Percentiles rank a stretch among this genome's conserved stretches.
Conservation (phyloP, 2,797 vertebrate genomes). For the Ptychadena robeensis region DNA sequence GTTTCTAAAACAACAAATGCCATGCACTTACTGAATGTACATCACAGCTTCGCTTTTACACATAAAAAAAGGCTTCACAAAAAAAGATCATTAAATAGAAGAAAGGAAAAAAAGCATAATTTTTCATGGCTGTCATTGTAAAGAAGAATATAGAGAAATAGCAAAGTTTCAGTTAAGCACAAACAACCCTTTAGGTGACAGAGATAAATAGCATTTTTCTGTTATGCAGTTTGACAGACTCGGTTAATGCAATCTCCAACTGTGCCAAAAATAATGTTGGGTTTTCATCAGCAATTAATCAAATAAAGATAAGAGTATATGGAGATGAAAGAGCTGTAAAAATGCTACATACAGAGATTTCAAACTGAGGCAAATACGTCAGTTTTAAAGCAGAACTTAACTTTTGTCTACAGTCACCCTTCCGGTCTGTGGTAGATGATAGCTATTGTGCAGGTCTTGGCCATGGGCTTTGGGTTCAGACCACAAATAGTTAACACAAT, state of each 20-base stretch:
- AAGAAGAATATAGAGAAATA: neutral
- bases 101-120: neutral
- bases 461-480: too few species aligned
- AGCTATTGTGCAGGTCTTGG: too few species aligned
- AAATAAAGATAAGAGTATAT: neutral
- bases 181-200: neutral
- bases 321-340: neutral
- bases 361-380: neutral
- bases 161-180: slow-evolving; percentile 6
- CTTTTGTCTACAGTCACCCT: neutral
- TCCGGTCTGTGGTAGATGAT: too few species aligned
- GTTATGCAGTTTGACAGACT: slow-evolving; percentile 8
- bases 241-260: neutral
- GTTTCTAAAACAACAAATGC: too few species aligned
- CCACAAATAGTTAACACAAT: too few species aligned
- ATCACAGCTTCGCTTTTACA: neutral
- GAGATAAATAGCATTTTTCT: slow-evolving; percentile 19
- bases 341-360: neutral
- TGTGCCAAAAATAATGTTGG: neutral
- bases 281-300: slow-evolving; percentile 35
- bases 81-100: neutral
- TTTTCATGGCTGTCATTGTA: neutral
- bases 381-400: neutral
- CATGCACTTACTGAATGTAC: neutral
- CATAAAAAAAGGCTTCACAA: neutral